Conservation (phyloP, 1,140 invertebrate genomes). For the Bombyx mori region DNA sequence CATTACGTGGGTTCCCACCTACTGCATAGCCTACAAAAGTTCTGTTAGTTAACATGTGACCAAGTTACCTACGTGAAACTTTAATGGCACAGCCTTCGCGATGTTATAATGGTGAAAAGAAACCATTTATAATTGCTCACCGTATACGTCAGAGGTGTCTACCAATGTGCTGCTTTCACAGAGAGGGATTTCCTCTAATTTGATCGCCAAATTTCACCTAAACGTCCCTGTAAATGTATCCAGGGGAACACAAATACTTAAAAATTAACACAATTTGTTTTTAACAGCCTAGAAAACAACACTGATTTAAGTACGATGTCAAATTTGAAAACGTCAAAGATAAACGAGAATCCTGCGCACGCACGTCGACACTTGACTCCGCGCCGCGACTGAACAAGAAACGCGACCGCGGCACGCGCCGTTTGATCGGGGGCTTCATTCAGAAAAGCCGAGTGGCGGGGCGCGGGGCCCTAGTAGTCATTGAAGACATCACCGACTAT, state of each 20-base stretch:
- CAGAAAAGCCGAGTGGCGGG: conserved; percentile 55
- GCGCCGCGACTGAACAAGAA: conserved; percentile 51
- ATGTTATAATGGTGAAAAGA: conserved; percentile 25
- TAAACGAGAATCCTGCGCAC: conserved; percentile 36
- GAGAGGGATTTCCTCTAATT: conserved; percentile 22
- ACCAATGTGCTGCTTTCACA: conserved; percentile 30
- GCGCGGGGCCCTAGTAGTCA: conserved; percentile 23
- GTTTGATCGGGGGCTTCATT: conserved; percentile 52
- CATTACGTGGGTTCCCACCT: conserved; percentile 54
- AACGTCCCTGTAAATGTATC: too few relatives aligned
- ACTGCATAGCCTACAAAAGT: conserved; percentile 50
- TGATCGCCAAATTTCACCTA: conserved; percentile 6
- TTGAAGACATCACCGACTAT: conserved; percentile 44
- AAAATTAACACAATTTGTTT: background rate
- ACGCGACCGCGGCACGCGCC: conserved; percentile 47
- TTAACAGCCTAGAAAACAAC: conserved; percentile 20
- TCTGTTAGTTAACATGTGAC: conserved; percentile 47
- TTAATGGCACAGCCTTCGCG: conserved; percentile 25
- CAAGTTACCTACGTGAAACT: conserved; percentile 51
- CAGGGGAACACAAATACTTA: too few relatives aligned
- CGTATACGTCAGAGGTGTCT: conserved; percentile 33
- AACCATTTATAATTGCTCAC: conserved; percentile 45
- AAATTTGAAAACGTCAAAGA: conserved; percentile 50
- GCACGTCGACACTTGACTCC: conserved; percentile 44
- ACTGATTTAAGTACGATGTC: conserved; percentile 35